phyloP scores from a whole-genome alignment of 1,140 invertebrate species.

The Trichonephila clavata region DNA sequence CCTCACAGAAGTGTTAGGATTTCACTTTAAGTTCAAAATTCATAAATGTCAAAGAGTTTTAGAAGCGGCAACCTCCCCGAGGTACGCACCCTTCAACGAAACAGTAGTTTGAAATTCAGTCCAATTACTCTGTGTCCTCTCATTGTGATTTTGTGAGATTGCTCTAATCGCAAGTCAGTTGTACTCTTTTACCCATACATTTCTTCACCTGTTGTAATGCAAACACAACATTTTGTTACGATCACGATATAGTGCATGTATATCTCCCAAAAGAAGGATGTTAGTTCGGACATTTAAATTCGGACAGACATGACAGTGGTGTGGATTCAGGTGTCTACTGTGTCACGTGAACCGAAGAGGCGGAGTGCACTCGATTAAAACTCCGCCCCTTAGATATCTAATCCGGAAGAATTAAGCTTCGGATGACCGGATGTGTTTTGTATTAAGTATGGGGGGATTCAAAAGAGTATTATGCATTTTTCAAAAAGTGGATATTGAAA shows the following conservation, averaged over 20 bases:
- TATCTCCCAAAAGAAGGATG: constrained; percentile 8
- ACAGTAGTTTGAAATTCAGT: neutral
- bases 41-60: neutral
- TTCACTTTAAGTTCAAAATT: neutral
- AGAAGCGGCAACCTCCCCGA: neutral
- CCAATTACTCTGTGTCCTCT: neutral
- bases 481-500: too few relatives aligned
- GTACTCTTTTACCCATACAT: constrained; percentile 61
- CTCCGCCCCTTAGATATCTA: constrained; percentile 20
- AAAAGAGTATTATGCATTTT: too few relatives aligned
- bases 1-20: neutral
- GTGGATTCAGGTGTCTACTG: constrained; percentile 65
- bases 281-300: constrained; percentile 56
- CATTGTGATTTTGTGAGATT: neutral
- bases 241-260: constrained; percentile 29
- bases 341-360: constrained; percentile 31
- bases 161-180: constrained; percentile 10
- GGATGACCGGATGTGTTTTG: constrained; percentile 5
- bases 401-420: constrained; percentile 8
- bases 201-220: constrained; percentile 39
- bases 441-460: neutral
- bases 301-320: constrained; percentile 29
- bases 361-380: neutral
- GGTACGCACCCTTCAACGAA: neutral
- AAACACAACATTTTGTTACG: constrained; percentile 34